Conservation (phyloP, 2,113 vertebrate species). For the Pelodiscus sinensis region DNA sequence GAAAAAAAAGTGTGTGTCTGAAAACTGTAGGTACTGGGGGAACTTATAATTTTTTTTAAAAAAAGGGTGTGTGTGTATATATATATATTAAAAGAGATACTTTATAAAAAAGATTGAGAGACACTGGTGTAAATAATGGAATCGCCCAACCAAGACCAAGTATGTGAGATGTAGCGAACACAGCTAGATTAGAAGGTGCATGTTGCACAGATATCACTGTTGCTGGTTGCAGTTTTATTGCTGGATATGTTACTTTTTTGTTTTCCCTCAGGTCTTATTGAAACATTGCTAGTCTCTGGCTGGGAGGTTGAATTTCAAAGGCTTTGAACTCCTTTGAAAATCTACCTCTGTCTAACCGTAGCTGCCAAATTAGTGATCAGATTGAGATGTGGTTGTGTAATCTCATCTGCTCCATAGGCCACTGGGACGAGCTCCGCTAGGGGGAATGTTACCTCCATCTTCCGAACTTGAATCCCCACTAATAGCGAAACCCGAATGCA, state of each 20-base stretch:
- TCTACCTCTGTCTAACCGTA: background rate
- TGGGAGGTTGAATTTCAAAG: too few species aligned
- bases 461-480: rapidly evolving
- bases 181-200: background rate
- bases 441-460: rapidly evolving
- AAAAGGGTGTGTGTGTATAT: too few species aligned
- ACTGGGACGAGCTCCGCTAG: background rate
- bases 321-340: too few species aligned
- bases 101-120: too few species aligned
- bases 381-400: background rate
- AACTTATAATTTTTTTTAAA: too few species aligned
- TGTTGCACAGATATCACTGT: rapidly evolving
- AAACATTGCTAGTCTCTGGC: background rate
- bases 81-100: too few species aligned
- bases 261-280: background rate
- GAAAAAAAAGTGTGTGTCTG: too few species aligned
- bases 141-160: rapidly evolving
- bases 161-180: rapidly evolving
- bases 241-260: rapidly evolving
- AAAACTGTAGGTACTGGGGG: too few species aligned
- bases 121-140: background rate
- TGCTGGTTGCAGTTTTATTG: background rate
- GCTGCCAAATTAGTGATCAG: background rate
- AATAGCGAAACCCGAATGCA: rapidly evolving
- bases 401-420: background rate